Percentiles rank a stretch among this genome's conserved stretches.
Evolutionary conservation across 2,113 vertebrate genomes (phyloP).

Genomic region (Taxidea taxus): DNA sequence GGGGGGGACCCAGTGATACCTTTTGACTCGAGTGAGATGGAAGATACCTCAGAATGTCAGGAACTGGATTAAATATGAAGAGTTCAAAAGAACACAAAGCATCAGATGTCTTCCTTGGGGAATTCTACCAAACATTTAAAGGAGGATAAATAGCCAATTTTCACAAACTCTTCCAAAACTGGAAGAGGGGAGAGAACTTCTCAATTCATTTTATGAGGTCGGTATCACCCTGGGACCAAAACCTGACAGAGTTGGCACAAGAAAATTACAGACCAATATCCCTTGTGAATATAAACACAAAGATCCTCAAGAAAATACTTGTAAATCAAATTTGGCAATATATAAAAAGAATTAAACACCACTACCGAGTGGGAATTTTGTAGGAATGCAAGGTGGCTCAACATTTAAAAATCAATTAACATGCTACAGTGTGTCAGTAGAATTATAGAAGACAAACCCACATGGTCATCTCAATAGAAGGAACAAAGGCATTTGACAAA

Average conservation of each 20-base stretch:
- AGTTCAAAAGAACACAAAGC: not conserved
- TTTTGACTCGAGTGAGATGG: not conserved
- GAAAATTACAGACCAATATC: not conserved
- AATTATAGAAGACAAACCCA: not conserved
- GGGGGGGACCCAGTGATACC: accelerated
- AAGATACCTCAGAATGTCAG: not conserved
- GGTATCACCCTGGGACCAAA: not conserved
- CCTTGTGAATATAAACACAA: not conserved
- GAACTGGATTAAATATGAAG: not conserved
- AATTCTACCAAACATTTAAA: not conserved
- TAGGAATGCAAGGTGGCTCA: not conserved
- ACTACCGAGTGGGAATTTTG: not conserved
- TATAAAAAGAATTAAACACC: not conserved
- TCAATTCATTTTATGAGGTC: not conserved
- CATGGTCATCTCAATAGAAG: not conserved
- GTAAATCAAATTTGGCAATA: not conserved
- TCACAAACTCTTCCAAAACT: not conserved
- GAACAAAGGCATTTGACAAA: not conserved
- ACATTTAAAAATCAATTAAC: not conserved
- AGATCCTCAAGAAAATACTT: not conserved
- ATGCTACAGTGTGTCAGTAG: not conserved
- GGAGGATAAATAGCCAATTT: not conserved
- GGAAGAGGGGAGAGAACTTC: not conserved
- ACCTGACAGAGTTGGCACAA: not conserved
- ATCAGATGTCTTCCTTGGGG: not conserved